These are phyloP conservation scores for Tetropium fuscum DNA, from an alignment of 2,888 invertebrate species.

Conservation along the genomic window DNA sequence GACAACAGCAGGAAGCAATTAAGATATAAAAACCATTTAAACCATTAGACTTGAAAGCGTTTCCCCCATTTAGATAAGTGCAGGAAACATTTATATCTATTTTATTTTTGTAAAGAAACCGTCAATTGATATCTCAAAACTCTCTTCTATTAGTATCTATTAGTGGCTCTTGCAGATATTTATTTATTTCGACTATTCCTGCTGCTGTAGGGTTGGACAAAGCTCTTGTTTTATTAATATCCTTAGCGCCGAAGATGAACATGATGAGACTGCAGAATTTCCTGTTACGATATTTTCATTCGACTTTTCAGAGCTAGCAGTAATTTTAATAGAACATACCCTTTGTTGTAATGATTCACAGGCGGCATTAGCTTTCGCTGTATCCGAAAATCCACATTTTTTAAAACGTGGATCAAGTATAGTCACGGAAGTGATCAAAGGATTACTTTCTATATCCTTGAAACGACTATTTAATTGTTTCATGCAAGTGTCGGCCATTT, in stretches of 20 bases:
- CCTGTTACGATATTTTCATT: not conserved
- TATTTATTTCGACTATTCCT: not conserved
- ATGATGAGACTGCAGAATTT: not conserved
- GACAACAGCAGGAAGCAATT: no score
- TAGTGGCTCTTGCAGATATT: not conserved
- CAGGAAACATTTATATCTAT: no score
- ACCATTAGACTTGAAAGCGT: no score
- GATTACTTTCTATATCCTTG: not conserved
- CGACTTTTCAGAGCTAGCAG: not conserved
- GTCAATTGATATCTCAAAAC: no score
- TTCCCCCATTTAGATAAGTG: no score
- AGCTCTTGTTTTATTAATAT: not conserved
- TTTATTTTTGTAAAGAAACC: no score
- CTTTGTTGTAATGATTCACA: not conserved
- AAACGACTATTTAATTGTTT: not conserved
- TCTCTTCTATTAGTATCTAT: not conserved
- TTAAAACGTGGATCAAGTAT: not conserved
- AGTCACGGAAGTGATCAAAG: not conserved
- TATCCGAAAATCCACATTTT: not conserved
- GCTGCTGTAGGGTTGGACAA: not conserved
- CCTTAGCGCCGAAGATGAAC: not conserved
- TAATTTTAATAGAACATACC: not conserved
- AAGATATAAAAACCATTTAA: no score
- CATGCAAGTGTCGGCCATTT: not conserved
- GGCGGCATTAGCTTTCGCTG: not conserved